Base-by-base conservation (phyloP, 2,113 vertebrate genomes). In the Platanista minor region DNA sequence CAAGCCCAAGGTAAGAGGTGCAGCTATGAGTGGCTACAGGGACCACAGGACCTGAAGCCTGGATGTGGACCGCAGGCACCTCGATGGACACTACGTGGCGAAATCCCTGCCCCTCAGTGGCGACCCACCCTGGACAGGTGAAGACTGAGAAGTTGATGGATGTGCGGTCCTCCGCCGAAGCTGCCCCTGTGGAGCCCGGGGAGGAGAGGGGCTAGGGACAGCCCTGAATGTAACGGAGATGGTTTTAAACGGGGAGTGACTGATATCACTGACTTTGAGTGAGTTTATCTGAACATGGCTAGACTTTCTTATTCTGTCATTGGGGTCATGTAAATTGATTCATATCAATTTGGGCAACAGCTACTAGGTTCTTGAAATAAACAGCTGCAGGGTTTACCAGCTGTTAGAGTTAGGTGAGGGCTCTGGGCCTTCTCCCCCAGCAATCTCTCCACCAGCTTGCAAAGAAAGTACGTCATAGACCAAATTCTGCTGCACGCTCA, bases 21-120 rank as follows among this genome's bases (percentile, higher is more conserved):
- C 33, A 57, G 64, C 52, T 36, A 2, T 80, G 41, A 69, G 59
- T 52, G 59, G 72, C 27, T 59, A 21, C 4, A 14, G 81, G 75
- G 15, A 71, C 11, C 15, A 6, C 17, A n/a, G 21, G 10, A 17
- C 25, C 75, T 49, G 12, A 49, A 67, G 33, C 39, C 33, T 54
- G 14, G 9, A 36, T 23, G 23, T 12, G 23, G 52, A 62, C 41
- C 33, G 3, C 1, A 18, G 57, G 36, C 10, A 84, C 36, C 43
- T 14, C 1, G 5, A 54, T 15, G 7, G 71, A 27, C 0, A 72
- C 41, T 39, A 74, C 1, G 1, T 1, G 15, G 52, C 0, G 0
- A 14, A 9, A 17, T 31, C 15, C 64, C 66, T n/a, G 20, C 31
- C 57, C 67, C 72, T 87, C 64, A 6, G 10, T 46, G 41, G 67